Evolutionary conservation across 2,797 vertebrate species (phyloP), one percentile per base, ranked within the genome.

Genomic region (Lepilemur ruficaudatus): DNA sequence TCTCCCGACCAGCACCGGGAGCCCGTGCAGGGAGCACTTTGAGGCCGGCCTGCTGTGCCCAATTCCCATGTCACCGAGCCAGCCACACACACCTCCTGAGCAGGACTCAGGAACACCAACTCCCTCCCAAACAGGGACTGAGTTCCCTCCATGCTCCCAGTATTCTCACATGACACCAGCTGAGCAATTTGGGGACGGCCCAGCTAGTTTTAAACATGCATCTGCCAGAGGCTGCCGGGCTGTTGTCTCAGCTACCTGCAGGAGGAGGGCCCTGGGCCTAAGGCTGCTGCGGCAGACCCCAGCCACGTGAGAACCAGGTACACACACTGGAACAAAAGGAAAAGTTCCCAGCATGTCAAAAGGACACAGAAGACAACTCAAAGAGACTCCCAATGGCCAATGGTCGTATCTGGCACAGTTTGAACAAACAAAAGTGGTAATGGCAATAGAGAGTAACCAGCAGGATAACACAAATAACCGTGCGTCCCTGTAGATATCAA

Each of bases 281-380:
- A 28, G 55, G 61, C 14, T 20, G 38, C n/a, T 28, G 17, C 2
- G 3, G 82, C n/a, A 67, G 59, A 43, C 14, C 32, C 48, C 35
- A 17, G 20, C 48, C 50, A 63, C 23, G 22, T 9, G n/a, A 92
- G 85, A 67, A 41, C 55, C 41, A 30, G 61, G 28, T 5, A 78
- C 18, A 10, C 0, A 14, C 0, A 9, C n/a, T 1, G 2, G 17
- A 78, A 67, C 14, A 70, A 65, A 86, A 82, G 4, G 5, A n/a
- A 35, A 84, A 81, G 67, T 15, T 70, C 61, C 46, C 48, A 67
- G 23, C 20, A 10, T 9, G 11, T 86, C 7, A 7, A 38, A 32
- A 38, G 30, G 55, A 35, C 59, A 70, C 0, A 13, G 48, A 32
- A 32, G 75, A 83, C n/a, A 67, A 35, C 59, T 11, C 14, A 48